Conservation (phyloP, 2,113 vertebrate genomes). For the Ramphastos sulfuratus region DNA sequence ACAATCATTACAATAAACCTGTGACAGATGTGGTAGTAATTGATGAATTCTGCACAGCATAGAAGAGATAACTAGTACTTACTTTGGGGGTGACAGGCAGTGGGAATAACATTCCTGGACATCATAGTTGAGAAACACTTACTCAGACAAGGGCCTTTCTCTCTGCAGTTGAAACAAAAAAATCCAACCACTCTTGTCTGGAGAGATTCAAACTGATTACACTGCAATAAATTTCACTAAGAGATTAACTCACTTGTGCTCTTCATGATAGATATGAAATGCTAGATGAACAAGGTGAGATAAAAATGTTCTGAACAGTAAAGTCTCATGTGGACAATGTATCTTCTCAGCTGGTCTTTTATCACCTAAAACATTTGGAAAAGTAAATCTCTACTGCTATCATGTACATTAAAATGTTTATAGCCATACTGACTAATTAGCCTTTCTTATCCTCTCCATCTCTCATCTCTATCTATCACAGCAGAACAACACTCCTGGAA, state of each 20-base stretch:
- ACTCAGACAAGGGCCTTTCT: slow-evolving; percentile 66
- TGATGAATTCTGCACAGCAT: background rate
- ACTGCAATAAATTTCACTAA: background rate
- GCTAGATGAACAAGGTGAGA: slow-evolving; percentile 81
- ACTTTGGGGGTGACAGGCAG: slow-evolving; percentile 84
- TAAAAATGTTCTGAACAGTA: slow-evolving; percentile 82
- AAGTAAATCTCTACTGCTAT: background rate
- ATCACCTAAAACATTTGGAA: slow-evolving; percentile 32
- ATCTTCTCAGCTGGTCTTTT: slow-evolving; percentile 60
- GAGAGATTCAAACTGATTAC: background rate
- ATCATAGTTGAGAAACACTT: slow-evolving; percentile 85
- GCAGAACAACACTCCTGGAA: background rate
- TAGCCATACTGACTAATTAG: background rate
- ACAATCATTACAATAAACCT: background rate
- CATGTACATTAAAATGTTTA: background rate
- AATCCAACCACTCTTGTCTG: background rate
- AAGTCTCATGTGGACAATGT: slow-evolving; percentile 77
- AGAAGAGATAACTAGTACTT: background rate
- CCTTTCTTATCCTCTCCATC: background rate
- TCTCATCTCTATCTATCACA: background rate
- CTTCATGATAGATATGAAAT: slow-evolving; percentile 79
- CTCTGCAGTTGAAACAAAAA: slow-evolving; percentile 70
- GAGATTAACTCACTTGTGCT: slow-evolving; percentile 78
- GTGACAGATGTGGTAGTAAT: background rate
- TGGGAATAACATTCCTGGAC: slow-evolving; percentile 80